These are phyloP conservation scores for Apamea crenata DNA, from an alignment of 2,888 invertebrate species.

Conservation along the genomic window DNA sequence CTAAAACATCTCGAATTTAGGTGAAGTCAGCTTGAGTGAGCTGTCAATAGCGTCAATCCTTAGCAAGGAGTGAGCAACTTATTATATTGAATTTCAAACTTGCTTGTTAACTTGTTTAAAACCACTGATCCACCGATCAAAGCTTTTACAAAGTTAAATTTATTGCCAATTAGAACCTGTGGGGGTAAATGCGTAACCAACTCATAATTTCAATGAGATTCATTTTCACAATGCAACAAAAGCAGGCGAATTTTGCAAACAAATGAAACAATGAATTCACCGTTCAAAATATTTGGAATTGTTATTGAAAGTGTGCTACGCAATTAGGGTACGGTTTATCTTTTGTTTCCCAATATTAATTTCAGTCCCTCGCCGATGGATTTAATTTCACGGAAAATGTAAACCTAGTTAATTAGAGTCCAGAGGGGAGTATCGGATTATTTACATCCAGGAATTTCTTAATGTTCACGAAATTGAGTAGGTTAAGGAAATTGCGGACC, in stretches of 20 bases:
- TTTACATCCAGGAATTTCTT: conserved; percentile 22
- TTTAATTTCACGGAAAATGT: conserved; percentile 29
- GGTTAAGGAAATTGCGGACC: not conserved
- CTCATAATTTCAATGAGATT: not conserved
- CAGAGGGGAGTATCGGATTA: conserved; percentile 12
- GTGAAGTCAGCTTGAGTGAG: too few species aligned
- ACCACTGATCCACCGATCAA: not conserved
- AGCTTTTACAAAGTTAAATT: not conserved
- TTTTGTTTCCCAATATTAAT: conserved; percentile 7
- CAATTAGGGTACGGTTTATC: not conserved
- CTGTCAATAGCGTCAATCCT: too few species aligned
- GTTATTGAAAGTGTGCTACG: not conserved
- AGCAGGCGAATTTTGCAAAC: not conserved
- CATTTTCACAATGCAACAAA: not conserved
- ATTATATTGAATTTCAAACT: not conserved
- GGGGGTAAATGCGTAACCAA: not conserved
- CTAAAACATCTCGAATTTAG: too few species aligned
- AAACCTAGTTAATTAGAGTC: conserved; percentile 8
- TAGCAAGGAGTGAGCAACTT: not conserved
- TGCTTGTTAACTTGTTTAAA: not conserved
- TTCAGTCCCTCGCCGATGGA: not conserved
- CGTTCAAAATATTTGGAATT: not conserved
- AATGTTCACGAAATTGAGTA: conserved; percentile 5
- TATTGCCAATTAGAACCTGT: not conserved
- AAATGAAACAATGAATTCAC: not conserved